phyloP scores from a whole-genome alignment of 2,888 invertebrate genomes.

The Melanostoma mellinum region DNA sequence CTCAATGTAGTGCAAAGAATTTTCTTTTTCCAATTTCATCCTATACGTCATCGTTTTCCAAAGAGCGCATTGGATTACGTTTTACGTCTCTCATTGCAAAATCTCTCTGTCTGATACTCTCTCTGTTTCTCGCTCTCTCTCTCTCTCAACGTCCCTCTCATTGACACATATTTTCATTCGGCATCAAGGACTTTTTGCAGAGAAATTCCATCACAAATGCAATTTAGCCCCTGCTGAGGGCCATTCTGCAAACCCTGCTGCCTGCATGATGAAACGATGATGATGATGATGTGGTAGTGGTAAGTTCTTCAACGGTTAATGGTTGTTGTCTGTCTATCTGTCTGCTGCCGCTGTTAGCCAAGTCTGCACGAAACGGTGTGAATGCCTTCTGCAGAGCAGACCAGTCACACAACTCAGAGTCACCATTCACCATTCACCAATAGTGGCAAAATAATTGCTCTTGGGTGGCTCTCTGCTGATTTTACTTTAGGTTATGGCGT shows the following conservation, averaged over 20 bases:
- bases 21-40: too few species aligned
- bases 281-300: slow-evolving; percentile 55
- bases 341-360: slow-evolving; percentile 74
- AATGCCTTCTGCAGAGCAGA: slow-evolving; percentile 81
- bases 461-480: slow-evolving; percentile 49
- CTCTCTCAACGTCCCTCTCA: not conserved
- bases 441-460: slow-evolving; percentile 43
- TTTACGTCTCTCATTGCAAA: not conserved
- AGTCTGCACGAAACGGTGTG: slow-evolving; percentile 78
- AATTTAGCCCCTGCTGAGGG: slow-evolving; percentile 65
- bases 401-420: slow-evolving; percentile 70
- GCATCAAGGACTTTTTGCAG: slow-evolving; percentile 68
- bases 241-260: slow-evolving; percentile 34
- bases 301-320: slow-evolving; percentile 73
- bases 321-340: slow-evolving; percentile 73
- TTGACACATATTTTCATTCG: slow-evolving; percentile 64
- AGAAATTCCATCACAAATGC: slow-evolving; percentile 66
- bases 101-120: not conserved
- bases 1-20: too few species aligned
- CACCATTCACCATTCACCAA: not conserved
- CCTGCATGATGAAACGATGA: not conserved
- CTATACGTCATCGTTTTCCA: slow-evolving; percentile 28
- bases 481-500: slow-evolving; percentile 69
- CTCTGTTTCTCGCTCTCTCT: slow-evolving; percentile 12
- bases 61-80: not conserved